A percentile compares a stretch with the other conserved stretches of the same genome.
Evolutionary conservation across 2,888 invertebrate species (phyloP).

Genomic region (Tachina grossa): DNA sequence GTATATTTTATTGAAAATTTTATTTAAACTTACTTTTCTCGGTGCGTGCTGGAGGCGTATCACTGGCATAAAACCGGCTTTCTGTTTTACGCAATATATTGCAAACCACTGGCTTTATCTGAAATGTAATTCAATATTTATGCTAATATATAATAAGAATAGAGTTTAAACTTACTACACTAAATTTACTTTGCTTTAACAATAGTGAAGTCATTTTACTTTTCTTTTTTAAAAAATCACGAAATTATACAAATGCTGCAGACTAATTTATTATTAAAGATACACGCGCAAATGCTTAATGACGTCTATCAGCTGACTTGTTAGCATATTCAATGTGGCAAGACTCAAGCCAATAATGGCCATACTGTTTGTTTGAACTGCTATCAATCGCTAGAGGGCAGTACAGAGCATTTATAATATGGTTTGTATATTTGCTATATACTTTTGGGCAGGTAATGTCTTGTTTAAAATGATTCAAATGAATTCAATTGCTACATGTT

Average conservation of each 20-base stretch:
- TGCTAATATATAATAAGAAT: neutral
- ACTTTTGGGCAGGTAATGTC: too few relatives aligned
- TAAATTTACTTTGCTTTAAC: conserved; percentile 38
- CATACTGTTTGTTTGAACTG: neutral
- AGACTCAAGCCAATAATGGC: neutral
- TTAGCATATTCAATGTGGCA: conserved; percentile 6
- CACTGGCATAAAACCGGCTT: conserved; percentile 54
- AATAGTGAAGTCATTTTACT: conserved; percentile 47
- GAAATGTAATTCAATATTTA: conserved; percentile 5
- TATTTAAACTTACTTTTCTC: conserved; percentile 67
- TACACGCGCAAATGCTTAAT: conserved; percentile 46
- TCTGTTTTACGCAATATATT: conserved; percentile 6
- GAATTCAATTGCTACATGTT: too few relatives aligned
- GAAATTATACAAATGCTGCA: neutral
- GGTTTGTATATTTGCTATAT: neutral
- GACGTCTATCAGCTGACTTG: conserved; percentile 36
- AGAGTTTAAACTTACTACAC: conserved; percentile 30
- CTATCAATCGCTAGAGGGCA: conserved; percentile 29
- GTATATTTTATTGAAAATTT: neutral
- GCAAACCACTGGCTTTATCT: conserved; percentile 28
- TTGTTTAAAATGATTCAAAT: too few relatives aligned
- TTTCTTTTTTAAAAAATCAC: neutral
- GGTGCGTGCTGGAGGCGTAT: conserved; percentile 58
- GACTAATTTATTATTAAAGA: neutral
- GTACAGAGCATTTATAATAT: neutral